Conservation (phyloP, 2,888 invertebrate genomes). For the Serripes groenlandicus region DNA sequence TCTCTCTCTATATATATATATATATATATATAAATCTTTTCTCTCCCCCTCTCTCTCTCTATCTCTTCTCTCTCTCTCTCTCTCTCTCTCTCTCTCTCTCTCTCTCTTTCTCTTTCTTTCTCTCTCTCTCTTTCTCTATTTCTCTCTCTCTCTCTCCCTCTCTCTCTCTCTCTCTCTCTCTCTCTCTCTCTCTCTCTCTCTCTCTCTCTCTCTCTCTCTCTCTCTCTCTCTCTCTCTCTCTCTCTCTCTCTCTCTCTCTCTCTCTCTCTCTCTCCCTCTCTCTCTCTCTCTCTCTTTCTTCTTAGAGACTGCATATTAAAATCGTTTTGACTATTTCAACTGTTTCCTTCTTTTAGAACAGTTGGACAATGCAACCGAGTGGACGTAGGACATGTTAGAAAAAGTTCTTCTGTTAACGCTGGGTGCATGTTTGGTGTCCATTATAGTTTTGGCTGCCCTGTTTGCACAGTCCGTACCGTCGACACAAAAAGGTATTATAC, state of each 20-base stretch:
- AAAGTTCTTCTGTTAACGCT: neutral
- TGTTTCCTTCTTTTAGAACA: neutral
- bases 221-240: neutral
- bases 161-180: conserved; percentile 25
- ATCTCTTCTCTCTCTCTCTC: neutral
- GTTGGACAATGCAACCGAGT: neutral
- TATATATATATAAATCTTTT: too few relatives aligned
- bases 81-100: neutral
- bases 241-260: neutral
- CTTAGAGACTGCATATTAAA: neutral
- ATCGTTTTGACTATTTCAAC: neutral
- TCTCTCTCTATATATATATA: too few relatives aligned
- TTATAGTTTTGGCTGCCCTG: neutral
- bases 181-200: conserved; percentile 25
- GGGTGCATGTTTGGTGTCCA: neutral
- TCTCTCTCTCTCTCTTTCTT: neutral
- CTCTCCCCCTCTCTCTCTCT: neutral
- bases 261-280: neutral
- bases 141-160: neutral
- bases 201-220: conserved; percentile 2
- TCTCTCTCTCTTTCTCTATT: neutral
- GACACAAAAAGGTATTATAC: neutral
- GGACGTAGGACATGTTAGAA: conserved; percentile 15
- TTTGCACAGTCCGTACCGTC: neutral
- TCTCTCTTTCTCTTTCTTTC: neutral